Evolutionary conservation across 1,140 invertebrate genomes (phyloP).

Genomic region (Ptiloglossa arizonensis): DNA sequence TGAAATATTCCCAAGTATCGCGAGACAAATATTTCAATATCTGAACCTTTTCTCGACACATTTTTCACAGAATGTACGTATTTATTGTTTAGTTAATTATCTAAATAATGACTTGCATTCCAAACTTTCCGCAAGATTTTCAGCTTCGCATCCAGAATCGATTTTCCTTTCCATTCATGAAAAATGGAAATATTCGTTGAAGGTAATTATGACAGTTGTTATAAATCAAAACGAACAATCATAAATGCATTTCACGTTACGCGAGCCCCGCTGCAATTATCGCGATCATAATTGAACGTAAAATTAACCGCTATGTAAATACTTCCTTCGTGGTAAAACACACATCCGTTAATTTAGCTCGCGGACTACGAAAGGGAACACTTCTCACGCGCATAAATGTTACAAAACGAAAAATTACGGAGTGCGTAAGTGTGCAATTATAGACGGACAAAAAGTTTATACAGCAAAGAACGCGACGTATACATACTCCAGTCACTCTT

Average conservation of each 20-base stretch:
- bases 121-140: too few species aligned
- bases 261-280: constrained; percentile 12
- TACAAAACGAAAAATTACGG: constrained; percentile 4
- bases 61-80: too few species aligned
- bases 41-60: too few species aligned
- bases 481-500: background rate
- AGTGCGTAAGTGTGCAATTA: constrained; percentile 21
- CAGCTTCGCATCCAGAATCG: too few species aligned
- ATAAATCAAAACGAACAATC: constrained; percentile 6
- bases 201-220: background rate
- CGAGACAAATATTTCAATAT: too few species aligned
- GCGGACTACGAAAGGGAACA: background rate
- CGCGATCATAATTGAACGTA: constrained; percentile 32
- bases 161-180: background rate
- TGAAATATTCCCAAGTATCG: too few species aligned
- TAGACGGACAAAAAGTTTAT: background rate
- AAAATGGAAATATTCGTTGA: background rate
- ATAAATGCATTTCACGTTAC: constrained; percentile 4
- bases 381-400: constrained; percentile 6
- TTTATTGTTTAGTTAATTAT: too few species aligned
- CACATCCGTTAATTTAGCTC: constrained; percentile 35
- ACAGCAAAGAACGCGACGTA: background rate
- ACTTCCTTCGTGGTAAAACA: constrained; percentile 18
- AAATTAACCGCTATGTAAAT: constrained; percentile 38
- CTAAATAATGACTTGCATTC: too few species aligned